Conservation (phyloP, 2,888 invertebrate genomes). For the Spodoptera picta region DNA sequence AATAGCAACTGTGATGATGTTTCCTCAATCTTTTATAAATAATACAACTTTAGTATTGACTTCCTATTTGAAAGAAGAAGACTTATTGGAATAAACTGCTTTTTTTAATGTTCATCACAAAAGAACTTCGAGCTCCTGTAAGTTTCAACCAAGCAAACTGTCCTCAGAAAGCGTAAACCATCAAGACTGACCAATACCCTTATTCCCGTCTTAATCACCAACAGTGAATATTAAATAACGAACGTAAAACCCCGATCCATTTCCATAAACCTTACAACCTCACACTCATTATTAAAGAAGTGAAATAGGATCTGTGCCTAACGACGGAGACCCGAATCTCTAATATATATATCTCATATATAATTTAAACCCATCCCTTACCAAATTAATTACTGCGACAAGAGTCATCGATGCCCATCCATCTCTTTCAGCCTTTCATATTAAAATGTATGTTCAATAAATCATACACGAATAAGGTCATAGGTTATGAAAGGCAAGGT, state of each 20-base stretch:
- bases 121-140: too few species aligned
- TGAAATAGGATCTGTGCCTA: constrained; percentile 40
- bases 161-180: too few species aligned
- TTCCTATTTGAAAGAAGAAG: too few species aligned
- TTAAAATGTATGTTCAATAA: constrained; percentile 58
- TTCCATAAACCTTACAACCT: constrained; percentile 38
- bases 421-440: constrained; percentile 56
- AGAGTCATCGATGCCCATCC: constrained; percentile 58
- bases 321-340: constrained; percentile 37
- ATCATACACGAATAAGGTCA: constrained; percentile 69
- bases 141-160: too few species aligned
- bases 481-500: constrained; percentile 58
- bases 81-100: too few species aligned
- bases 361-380: constrained; percentile 52
- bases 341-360: constrained; percentile 53
- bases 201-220: too few species aligned
- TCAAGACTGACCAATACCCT: too few species aligned
- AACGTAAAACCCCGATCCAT: constrained; percentile 19
- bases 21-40: too few species aligned
- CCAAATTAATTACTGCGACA: constrained; percentile 61
- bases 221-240: background rate
- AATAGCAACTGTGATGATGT: too few species aligned
- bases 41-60: too few species aligned
- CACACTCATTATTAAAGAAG: constrained; percentile 44
- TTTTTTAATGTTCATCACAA: too few species aligned